Evolutionary conservation across 2,888 invertebrate species (phyloP).

Genomic region (Heliconius ethilla): DNA sequence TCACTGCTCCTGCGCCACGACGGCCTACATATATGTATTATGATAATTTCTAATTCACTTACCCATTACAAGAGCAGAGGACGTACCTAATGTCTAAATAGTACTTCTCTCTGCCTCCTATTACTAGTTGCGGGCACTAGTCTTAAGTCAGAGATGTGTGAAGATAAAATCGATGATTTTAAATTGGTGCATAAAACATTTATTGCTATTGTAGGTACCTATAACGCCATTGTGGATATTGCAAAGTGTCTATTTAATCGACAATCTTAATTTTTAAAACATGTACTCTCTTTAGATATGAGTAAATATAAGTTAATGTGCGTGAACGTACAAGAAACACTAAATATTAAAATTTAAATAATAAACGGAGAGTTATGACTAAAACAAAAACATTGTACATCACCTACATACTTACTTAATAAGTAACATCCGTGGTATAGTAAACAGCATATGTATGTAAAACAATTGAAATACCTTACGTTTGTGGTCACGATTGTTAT

Average conservation of each 20-base stretch:
- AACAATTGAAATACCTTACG: conserved; percentile 6
- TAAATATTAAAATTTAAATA: background rate
- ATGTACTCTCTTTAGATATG: background rate
- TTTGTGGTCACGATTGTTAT: conserved; percentile 3
- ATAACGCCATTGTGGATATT: background rate
- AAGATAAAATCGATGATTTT: background rate
- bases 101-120: background rate
- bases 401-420: background rate
- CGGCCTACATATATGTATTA: no score
- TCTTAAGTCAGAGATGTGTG: background rate
- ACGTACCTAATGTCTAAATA: background rate
- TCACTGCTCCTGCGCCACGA: no score
- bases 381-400: background rate
- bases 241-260: background rate
- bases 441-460: background rate
- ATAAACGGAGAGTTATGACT: background rate
- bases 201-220: background rate
- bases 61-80: background rate
- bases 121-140: background rate
- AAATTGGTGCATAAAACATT: background rate
- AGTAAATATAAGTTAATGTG: background rate
- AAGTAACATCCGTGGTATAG: background rate
- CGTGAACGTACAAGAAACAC: background rate
- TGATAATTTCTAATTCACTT: background rate
- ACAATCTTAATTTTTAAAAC: background rate